A percentile compares a stretch with the other conserved stretches of the same genome.
These are phyloP conservation scores for Clusia tigrina DNA, from an alignment of 2,888 invertebrate genomes.

Conservation along the genomic window DNA sequence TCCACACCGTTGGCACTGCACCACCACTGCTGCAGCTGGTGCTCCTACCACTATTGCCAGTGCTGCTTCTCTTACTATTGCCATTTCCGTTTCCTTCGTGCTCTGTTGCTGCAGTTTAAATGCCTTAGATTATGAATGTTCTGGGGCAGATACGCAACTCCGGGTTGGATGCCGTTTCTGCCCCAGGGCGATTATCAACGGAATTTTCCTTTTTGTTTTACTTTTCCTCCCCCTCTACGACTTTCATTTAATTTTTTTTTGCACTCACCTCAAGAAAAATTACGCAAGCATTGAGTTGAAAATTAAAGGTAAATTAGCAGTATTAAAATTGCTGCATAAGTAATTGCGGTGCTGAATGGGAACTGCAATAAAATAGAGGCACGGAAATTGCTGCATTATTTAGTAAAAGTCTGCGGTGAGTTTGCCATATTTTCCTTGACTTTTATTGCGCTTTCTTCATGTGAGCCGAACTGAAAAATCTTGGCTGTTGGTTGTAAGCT, in stretches of 20 bases:
- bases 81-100: conserved; percentile 7
- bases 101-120: not conserved
- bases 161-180: conserved; percentile 24
- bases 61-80: too few relatives aligned
- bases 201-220: conserved; percentile 14
- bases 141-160: not conserved
- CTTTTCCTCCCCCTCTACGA: not conserved
- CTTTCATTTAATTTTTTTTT: conserved; percentile 2
- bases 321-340: conserved; percentile 52
- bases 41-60: not conserved
- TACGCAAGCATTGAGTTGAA: conserved; percentile 16
- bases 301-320: conserved; percentile 27
- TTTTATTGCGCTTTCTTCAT: too few relatives aligned
- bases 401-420: conserved; percentile 45
- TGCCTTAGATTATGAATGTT: conserved; percentile 15
- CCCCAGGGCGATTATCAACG: conserved; percentile 26
- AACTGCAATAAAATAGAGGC: conserved; percentile 26
- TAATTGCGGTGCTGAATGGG: conserved; percentile 52
- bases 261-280: not conserved
- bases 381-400: conserved; percentile 24
- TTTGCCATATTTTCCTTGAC: not conserved
- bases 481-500: too few relatives aligned
- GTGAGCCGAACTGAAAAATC: too few relatives aligned
- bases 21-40: not conserved
- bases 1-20: too few relatives aligned